Evolutionary conservation across 2,888 invertebrate genomes (phyloP), one percentile per base, ranked within the genome.

Genomic region (Pecten maximus): DNA sequence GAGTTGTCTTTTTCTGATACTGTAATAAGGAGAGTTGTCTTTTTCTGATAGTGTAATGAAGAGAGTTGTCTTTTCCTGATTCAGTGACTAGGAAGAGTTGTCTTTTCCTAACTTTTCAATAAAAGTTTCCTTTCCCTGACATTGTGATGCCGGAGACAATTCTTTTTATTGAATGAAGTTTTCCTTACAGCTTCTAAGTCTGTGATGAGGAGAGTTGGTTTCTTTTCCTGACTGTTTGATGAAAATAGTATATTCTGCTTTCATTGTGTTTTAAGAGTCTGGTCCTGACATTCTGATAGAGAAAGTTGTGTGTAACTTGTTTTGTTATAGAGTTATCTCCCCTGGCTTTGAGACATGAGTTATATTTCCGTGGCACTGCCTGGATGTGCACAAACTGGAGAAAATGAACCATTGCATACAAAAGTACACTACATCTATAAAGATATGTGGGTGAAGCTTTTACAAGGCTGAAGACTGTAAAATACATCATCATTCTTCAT

Each of bases 351-450:
- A 54, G 19, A 23, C 19, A n/a, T n/a, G n/a, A n/a, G 44, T 12
- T 44, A 44, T 12, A 44, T 44, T 44, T 44, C 6, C 6, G n/a
- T n/a, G 23, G 19, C 6, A 2, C 0, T 60, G 23, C 19, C 60
- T n/a, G n/a, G 19, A 28, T 28, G 28, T 74, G n/a, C 74, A 35
- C 35, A 74, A 28, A 8, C 28, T 74, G 74, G 12, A 35, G 74
- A 74, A 2, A 28, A 74, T 74, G 74, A 74, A 28, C 12, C 15
- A 15, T 28, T 74, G 35, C 35, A 35, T 74, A 74, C 74, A 74
- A 74, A 74, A 74, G 74, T 74, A 74, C 74, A 74, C 28, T 28
- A 60, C n/a, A 60, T 15, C 60, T 74, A 74, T 74, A 74, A 74
- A 74, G 74, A 74, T 44, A 44, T 74, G 35, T 74, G 35, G 28